phyloP scores from a whole-genome alignment of 2,113 vertebrate genomes.

The Gasterosteus nipponicus region DNA sequence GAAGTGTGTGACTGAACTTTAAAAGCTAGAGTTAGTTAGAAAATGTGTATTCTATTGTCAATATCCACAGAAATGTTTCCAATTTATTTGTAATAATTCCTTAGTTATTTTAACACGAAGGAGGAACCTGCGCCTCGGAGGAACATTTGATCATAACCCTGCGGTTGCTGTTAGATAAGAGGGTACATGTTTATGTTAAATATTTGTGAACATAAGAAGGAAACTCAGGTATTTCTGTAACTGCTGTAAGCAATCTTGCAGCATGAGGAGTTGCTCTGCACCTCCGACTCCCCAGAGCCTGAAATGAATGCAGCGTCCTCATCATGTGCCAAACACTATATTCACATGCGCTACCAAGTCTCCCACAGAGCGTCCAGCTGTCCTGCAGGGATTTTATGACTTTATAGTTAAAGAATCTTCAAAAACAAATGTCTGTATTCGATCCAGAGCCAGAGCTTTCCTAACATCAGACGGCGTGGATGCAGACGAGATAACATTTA shows the following conservation, averaged over 20 bases:
- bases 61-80: not conserved
- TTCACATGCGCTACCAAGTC: slow-evolving; percentile 63
- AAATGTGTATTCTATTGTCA: not conserved
- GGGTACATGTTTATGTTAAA: slow-evolving; percentile 28
- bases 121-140: not conserved
- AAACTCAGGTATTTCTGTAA: slow-evolving; percentile 27
- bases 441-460: not conserved
- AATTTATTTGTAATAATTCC: not conserved
- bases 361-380: slow-evolving; percentile 26
- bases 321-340: slow-evolving; percentile 55
- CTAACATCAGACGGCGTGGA: not conserved
- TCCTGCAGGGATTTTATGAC: slow-evolving; percentile 23
- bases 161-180: slow-evolving; percentile 21
- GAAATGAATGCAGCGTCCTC: slow-evolving; percentile 62
- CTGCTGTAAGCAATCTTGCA: slow-evolving; percentile 29
- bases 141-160: slow-evolving; percentile 22
- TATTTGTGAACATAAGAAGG: slow-evolving; percentile 51
- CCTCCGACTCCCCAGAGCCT: slow-evolving; percentile 21
- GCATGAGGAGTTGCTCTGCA: slow-evolving; percentile 38
- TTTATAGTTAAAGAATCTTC: slow-evolving; percentile 8
- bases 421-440: not conserved
- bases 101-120: not conserved
- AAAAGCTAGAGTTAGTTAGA: not conserved
- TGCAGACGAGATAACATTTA: slow-evolving; percentile 23
- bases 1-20: not conserved